Percentiles rank a stretch among this genome's conserved stretches.
phyloP scores from a whole-genome alignment of 2,113 vertebrate genomes.

The Gallinago undulata region DNA sequence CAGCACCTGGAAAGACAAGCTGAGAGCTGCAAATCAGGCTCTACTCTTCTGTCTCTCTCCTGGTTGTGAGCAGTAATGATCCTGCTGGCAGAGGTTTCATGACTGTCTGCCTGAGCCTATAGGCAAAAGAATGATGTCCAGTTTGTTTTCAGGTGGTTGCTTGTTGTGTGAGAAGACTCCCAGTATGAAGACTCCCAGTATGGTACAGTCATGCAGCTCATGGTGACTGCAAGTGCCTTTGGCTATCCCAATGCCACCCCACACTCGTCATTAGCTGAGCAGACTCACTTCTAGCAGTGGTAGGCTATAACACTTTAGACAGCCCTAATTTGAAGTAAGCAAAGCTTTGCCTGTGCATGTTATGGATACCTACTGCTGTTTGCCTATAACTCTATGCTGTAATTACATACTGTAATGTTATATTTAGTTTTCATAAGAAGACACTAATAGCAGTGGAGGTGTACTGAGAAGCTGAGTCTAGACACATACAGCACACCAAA shows the following conservation, averaged over 20 bases:
- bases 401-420: slow-evolving; percentile 9
- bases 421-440: slow-evolving; percentile 45
- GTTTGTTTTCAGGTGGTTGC: background rate
- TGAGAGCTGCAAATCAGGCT: background rate
- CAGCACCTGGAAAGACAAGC: slow-evolving; percentile 5
- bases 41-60: background rate
- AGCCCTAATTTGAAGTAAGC: background rate
- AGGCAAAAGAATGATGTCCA: background rate
- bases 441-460: slow-evolving; percentile 50
- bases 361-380: background rate
- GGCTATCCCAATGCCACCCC: background rate
- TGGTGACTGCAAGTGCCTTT: background rate
- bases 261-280: background rate
- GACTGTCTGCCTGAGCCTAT: background rate
- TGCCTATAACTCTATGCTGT: slow-evolving; percentile 15
- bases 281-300: background rate
- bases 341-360: background rate
- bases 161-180: background rate
- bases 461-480: slow-evolving; percentile 47
- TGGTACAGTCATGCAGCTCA: background rate
- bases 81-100: background rate
- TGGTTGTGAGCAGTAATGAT: background rate
- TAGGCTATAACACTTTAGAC: background rate
- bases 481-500: background rate
- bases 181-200: background rate